Conservation (phyloP, 2,888 invertebrate species). For the Eupithecia subumbrata region DNA sequence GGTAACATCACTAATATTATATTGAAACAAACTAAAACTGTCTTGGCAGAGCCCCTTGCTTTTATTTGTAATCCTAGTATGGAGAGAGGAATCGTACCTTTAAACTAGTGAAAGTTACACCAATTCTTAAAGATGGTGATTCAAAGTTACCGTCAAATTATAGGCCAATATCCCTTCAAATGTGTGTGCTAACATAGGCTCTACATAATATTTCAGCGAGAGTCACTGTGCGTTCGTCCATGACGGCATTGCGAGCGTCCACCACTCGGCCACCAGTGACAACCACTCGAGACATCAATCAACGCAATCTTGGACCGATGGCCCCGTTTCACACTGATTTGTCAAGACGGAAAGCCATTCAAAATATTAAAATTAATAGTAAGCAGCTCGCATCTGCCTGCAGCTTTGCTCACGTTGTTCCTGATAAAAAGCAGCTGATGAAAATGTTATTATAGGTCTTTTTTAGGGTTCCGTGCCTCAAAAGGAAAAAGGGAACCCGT, state of each 20-base stretch:
- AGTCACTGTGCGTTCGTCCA: neutral
- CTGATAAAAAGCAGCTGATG: neutral
- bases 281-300: neutral
- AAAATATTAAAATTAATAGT: neutral
- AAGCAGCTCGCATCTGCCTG: neutral
- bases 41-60: too few relatives aligned
- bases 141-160: too few relatives aligned
- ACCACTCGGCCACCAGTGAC: neutral
- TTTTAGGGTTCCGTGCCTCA: too few relatives aligned
- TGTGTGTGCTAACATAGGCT: too few relatives aligned
- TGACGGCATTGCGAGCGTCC: neutral
- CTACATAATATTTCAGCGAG: conserved; percentile 1
- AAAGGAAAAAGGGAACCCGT: too few relatives aligned
- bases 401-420: conserved; percentile 16
- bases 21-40: too few relatives aligned
- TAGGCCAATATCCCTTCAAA: too few relatives aligned
- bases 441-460: neutral
- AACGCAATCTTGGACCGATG: neutral
- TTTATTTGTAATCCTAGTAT: too few relatives aligned
- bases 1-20: too few relatives aligned
- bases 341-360: neutral
- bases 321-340: neutral
- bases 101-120: too few relatives aligned
- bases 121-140: too few relatives aligned
- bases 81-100: too few relatives aligned